phyloP scores from a whole-genome alignment of 1,140 invertebrate genomes.

The Oryctes rhinoceros region DNA sequence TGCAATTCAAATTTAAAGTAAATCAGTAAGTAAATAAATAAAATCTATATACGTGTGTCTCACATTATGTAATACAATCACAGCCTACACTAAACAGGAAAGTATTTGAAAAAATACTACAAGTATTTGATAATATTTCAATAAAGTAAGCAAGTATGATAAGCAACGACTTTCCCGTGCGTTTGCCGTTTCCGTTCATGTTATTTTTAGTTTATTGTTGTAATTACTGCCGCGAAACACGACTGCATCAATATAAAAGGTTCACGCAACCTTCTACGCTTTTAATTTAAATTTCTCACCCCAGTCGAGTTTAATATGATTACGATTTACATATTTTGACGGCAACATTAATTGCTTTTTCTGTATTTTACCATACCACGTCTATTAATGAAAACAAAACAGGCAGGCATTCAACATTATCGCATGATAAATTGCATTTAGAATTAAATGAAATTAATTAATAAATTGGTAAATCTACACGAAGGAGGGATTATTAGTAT shows the following conservation, averaged over 20 bases:
- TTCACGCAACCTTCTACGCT: background rate
- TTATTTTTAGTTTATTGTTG: slow-evolving; percentile 16
- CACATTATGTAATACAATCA: no score
- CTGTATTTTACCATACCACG: background rate
- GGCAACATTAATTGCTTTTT: background rate
- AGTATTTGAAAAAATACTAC: background rate
- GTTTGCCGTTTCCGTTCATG: background rate
- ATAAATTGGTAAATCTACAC: no score
- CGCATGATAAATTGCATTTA: background rate
- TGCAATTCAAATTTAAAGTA: no score
- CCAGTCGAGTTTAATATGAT: background rate
- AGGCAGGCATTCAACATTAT: background rate
- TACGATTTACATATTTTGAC: slow-evolving; percentile 15
- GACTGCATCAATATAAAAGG: slow-evolving; percentile 10
- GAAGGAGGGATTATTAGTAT: no score
- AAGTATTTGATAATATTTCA: slow-evolving; percentile 14
- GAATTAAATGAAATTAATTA: background rate
- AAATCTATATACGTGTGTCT: no score
- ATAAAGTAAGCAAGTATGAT: background rate
- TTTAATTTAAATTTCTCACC: background rate
- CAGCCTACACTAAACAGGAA: no score
- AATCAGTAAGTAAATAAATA: no score
- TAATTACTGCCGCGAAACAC: background rate
- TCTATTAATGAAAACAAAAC: background rate
- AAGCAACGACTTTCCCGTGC: background rate